phyloP scores from a whole-genome alignment of 1,140 invertebrate species.

The Telenomus remus region DNA sequence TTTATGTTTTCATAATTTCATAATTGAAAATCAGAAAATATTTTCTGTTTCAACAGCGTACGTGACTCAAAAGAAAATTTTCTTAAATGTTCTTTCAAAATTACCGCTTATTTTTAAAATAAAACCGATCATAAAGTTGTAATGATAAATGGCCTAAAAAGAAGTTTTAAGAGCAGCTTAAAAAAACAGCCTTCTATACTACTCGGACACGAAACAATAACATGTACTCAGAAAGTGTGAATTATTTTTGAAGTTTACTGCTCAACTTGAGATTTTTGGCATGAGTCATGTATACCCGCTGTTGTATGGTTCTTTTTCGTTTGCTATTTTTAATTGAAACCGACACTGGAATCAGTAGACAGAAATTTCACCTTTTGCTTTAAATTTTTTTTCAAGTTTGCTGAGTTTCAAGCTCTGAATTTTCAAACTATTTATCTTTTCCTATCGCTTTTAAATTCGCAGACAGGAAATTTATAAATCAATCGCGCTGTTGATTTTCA shows the following conservation, averaged over 20 bases:
- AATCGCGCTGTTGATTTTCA: no score
- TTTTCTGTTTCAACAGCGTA: no score
- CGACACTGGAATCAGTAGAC: conserved; percentile 10
- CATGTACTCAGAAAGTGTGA: conserved; percentile 1
- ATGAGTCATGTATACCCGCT: conserved; percentile 21
- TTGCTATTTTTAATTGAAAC: conserved; percentile 44
- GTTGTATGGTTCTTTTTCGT: conserved; percentile 16
- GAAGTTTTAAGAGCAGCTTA: no score
- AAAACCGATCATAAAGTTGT: not conserved
- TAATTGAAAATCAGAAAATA: no score
- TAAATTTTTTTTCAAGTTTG: not conserved
- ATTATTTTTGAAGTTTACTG: conserved; percentile 39
- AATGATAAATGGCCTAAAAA: no score
- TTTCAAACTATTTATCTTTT: not conserved
- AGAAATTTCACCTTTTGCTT: not conserved
- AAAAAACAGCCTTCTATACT: no score
- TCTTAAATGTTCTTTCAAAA: no score
- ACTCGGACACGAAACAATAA: conserved; percentile 9
- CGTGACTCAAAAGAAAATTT: no score
- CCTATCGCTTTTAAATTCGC: conserved; percentile 1
- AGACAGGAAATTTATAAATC: no score
- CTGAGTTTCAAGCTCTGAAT: no score
- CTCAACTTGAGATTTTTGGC: conserved; percentile 11
- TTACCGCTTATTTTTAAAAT: no score
- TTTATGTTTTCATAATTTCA: no score